Conservation (phyloP, 2,797 vertebrate genomes). For the Tokudaia muenninki region DNA sequence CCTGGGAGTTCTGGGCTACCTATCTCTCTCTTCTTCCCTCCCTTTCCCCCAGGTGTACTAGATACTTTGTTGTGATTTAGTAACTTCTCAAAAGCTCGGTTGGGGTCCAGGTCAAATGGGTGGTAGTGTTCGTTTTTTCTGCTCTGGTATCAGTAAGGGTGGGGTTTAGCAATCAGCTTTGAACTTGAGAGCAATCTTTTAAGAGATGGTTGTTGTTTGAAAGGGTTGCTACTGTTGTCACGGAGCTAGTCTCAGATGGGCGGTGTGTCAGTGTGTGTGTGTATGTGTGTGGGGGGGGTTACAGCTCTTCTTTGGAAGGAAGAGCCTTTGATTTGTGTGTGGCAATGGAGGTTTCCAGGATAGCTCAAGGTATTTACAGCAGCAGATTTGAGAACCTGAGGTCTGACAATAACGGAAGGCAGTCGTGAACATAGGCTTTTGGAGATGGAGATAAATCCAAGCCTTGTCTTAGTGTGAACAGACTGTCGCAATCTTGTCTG, state of each 20-base stretch:
- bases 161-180: conserved; percentile 37
- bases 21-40: background rate
- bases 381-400: background rate
- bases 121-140: conserved; percentile 55
- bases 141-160: conserved; percentile 22
- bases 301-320: conserved; percentile 12
- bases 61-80: conserved; percentile 21
- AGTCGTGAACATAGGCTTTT: background rate
- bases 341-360: conserved; percentile 13
- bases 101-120: conserved; percentile 28
- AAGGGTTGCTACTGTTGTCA: conserved; percentile 13
- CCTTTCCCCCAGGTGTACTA: background rate
- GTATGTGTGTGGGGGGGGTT: background rate
- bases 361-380: conserved; percentile 11
- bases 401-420: background rate
- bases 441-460: background rate
- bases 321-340: background rate
- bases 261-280: background rate
- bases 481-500: background rate
- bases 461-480: background rate
- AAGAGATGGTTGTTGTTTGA: background rate
- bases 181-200: conserved; percentile 55
- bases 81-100: conserved; percentile 19
- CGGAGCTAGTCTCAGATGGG: background rate
- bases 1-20: background rate